Percentiles rank a stretch among this genome's conserved stretches.
Conservation (phyloP, 2,888 invertebrate species). For the Tanypteryx hageni region DNA sequence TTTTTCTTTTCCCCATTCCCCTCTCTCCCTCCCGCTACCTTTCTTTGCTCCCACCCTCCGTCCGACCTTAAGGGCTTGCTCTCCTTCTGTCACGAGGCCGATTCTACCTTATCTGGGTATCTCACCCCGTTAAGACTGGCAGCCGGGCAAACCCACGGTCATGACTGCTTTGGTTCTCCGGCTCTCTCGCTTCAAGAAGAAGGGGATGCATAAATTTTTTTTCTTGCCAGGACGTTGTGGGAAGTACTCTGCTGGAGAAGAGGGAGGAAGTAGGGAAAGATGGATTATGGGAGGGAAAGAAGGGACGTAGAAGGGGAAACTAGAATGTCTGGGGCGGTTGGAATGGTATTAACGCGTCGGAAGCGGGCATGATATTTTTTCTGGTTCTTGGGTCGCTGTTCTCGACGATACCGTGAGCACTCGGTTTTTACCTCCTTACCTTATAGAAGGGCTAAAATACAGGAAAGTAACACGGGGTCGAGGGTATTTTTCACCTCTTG, state of each 20-base stretch:
- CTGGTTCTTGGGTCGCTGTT: not conserved
- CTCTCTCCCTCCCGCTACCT: not conserved
- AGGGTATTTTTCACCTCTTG: no score
- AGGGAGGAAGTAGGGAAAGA: not conserved
- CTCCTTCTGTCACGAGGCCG: not conserved
- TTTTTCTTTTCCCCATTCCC: not conserved
- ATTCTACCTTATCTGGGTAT: not conserved
- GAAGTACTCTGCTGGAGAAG: not conserved
- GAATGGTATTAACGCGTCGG: not conserved
- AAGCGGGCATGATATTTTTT: not conserved
- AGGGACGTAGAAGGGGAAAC: no score
- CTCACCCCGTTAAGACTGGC: not conserved
- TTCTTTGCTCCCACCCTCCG: no score
- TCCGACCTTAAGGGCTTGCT: not conserved
- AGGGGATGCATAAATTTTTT: no score
- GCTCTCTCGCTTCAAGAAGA: no score
- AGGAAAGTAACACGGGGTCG: no score
- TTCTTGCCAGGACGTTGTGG: not conserved
- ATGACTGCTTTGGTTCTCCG: not conserved
- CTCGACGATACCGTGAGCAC: not conserved
- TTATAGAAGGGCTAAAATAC: not conserved
- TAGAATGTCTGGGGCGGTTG: not conserved
- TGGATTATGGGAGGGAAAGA: not conserved
- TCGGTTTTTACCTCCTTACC: not conserved
- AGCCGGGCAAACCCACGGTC: not conserved